Percentiles rank a stretch among this genome's conserved stretches.
Conservation (phyloP, 53 echinoderm and acorn worm genomes). For the Mesocentrotus franciscanus region DNA sequence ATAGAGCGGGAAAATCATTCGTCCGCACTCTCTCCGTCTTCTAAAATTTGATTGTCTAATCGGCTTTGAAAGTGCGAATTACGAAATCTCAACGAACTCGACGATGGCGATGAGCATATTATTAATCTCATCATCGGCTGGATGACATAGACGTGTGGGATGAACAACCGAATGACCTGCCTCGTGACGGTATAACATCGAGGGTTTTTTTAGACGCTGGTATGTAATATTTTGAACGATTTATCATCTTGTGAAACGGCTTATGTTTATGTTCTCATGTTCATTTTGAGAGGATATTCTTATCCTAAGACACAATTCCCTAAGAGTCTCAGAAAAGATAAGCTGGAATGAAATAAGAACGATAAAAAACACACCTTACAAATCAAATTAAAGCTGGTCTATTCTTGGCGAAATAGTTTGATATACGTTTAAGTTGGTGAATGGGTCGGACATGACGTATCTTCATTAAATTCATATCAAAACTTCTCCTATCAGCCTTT, state of each 20-base stretch:
- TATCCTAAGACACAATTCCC: neutral
- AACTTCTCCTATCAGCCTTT: too few species aligned
- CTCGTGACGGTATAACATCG: neutral
- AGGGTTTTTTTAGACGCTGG: neutral
- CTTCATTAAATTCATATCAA: too few species aligned
- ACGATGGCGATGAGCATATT: slow-evolving; percentile 1
- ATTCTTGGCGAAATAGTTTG: too few species aligned
- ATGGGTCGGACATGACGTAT: too few species aligned
- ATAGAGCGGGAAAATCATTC: neutral
- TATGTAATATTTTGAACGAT: slow-evolving; percentile 8
- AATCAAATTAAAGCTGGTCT: neutral
- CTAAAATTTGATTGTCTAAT: slow-evolving; percentile 53
- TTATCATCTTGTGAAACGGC: neutral
- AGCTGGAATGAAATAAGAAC: neutral
- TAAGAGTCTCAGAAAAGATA: neutral
- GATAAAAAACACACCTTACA: neutral
- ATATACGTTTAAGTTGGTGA: too few species aligned
- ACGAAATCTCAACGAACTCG: neutral
- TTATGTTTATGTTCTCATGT: neutral
- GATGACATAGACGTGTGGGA: neutral
- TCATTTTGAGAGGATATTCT: neutral
- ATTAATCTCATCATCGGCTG: slow-evolving; percentile 23
- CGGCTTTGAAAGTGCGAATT: slow-evolving; percentile 40
- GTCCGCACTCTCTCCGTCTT: neutral
- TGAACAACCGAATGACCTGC: neutral